phyloP scores from a whole-genome alignment of 2,797 vertebrate genomes.

The Pelobates cultripes region DNA sequence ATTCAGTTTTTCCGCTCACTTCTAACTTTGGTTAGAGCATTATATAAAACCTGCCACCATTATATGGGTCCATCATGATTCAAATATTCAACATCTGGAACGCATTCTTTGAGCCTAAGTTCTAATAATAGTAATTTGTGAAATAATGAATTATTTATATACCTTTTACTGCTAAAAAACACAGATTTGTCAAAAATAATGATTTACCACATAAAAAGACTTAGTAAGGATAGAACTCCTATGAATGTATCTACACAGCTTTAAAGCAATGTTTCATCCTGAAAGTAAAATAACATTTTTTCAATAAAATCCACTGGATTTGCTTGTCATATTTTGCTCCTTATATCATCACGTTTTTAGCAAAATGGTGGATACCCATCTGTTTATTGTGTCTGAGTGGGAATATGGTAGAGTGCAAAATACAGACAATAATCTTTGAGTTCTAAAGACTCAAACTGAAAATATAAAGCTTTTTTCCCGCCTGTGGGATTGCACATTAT shows the following conservation, averaged over 20 bases:
- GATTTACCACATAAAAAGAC: slow-evolving; percentile 14
- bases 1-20: slow-evolving; percentile 20
- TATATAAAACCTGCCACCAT: slow-evolving; percentile 4
- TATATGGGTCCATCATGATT: not conserved
- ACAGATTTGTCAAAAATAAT: slow-evolving; percentile 14
- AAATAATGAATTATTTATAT: slow-evolving; percentile 6
- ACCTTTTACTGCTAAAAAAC: not conserved
- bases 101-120: not conserved
- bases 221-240: slow-evolving; percentile 6
- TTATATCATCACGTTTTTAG: not conserved
- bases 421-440: not conserved
- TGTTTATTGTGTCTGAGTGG: slow-evolving; percentile 18
- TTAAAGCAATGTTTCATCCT: slow-evolving; percentile 18
- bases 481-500: not conserved
- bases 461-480: slow-evolving; percentile 2
- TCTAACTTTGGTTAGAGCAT: slow-evolving; percentile 6
- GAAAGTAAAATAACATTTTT: slow-evolving; percentile 10
- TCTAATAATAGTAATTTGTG: slow-evolving; percentile 1
- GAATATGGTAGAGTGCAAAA: not conserved
- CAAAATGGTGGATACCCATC: not conserved
- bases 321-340: slow-evolving; percentile 1
- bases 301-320: slow-evolving; percentile 14
- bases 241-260: slow-evolving; percentile 15
- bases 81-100: not conserved
- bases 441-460: slow-evolving; percentile 2